Conservation (phyloP, 2,888 invertebrate species). For the Nomada ruficornis region DNA sequence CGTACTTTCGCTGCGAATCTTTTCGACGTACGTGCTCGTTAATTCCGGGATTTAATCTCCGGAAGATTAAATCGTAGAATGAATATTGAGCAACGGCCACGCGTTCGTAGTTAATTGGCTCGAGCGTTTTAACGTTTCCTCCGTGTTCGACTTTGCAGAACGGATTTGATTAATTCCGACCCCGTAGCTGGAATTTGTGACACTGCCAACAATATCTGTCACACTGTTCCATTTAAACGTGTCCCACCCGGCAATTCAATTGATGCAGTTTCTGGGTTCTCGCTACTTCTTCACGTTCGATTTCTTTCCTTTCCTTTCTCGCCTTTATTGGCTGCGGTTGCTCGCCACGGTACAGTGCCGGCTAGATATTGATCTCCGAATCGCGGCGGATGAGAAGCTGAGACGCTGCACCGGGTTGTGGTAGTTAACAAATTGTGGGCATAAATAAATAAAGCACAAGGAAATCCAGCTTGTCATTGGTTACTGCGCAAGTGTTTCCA, state of each 20-base stretch:
- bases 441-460: too few species aligned
- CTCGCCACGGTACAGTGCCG: too few species aligned
- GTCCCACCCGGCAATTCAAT: constrained; percentile 15
- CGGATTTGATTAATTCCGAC: constrained; percentile 35
- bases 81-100: constrained; percentile 18
- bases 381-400: too few species aligned
- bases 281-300: constrained; percentile 10
- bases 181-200: constrained; percentile 30
- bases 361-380: too few species aligned
- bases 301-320: background rate
- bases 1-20: background rate
- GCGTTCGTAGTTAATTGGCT: constrained; percentile 21
- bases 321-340: too few species aligned
- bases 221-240: constrained; percentile 30
- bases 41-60: background rate
- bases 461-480: too few species aligned
- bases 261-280: constrained; percentile 17
- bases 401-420: too few species aligned
- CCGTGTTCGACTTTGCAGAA: constrained; percentile 22
- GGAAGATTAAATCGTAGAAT: constrained; percentile 10
- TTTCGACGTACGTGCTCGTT: background rate
- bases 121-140: constrained; percentile 28
- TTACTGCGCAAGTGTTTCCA: too few species aligned
- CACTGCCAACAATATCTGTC: constrained; percentile 33
- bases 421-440: too few species aligned